Percentiles rank a stretch among this genome's conserved stretches.
phyloP scores from a whole-genome alignment of 2,888 invertebrate genomes.

The Shargacucullia verbasci region DNA sequence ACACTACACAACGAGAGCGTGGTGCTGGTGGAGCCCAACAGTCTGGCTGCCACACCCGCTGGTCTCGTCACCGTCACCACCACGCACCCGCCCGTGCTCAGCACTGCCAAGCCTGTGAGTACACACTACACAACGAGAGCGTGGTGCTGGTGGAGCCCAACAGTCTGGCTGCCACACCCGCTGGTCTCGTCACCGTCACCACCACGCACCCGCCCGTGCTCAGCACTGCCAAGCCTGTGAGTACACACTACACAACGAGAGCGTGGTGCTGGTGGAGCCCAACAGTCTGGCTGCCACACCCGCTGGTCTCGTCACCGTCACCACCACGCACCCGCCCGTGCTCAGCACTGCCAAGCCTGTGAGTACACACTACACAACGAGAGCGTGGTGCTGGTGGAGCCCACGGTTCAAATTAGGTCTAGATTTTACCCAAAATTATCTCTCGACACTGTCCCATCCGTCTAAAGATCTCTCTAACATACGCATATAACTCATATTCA shows the following conservation, averaged over 20 bases:
- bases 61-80: slow-evolving; percentile 95
- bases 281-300: slow-evolving; percentile 92
- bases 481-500: no score
- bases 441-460: no score
- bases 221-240: slow-evolving; percentile 47
- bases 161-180: slow-evolving; percentile 91
- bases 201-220: slow-evolving; percentile 91
- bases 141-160: slow-evolving; percentile 86
- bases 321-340: slow-evolving; percentile 91
- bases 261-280: slow-evolving; percentile 75
- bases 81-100: slow-evolving; percentile 89
- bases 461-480: no score
- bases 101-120: slow-evolving; percentile 46
- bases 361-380: slow-evolving; percentile 28
- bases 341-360: slow-evolving; percentile 51
- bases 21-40: slow-evolving; percentile 88
- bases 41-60: slow-evolving; percentile 91
- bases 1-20: slow-evolving; percentile 54
- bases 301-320: slow-evolving; percentile 94
- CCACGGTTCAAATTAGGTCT: no score
- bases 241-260: slow-evolving; percentile 34
- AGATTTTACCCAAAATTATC: no score
- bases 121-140: slow-evolving; percentile 35
- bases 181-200: slow-evolving; percentile 95
- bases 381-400: slow-evolving; percentile 73